Evolutionary conservation across 2,888 invertebrate genomes (phyloP).

Genomic region (Spodoptera exigua): DNA sequence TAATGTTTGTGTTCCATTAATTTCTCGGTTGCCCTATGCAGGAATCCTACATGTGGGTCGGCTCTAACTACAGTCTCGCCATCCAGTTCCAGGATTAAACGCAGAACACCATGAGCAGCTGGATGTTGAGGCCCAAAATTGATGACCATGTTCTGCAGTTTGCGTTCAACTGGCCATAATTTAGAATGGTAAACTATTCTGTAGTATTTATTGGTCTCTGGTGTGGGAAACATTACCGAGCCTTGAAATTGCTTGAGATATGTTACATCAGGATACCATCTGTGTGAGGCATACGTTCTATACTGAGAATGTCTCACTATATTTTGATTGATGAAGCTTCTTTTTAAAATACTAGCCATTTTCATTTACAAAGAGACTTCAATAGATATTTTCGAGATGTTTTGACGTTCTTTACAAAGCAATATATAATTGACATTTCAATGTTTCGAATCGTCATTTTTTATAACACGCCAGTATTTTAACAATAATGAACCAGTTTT

Average conservation of each 20-base stretch:
- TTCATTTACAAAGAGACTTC: background rate
- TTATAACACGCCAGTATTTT: background rate
- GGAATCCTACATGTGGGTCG: constrained; percentile 95
- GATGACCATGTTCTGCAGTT: constrained; percentile 91
- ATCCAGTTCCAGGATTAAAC: constrained; percentile 94
- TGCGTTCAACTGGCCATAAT: constrained; percentile 86
- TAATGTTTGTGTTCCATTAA: constrained; percentile 97
- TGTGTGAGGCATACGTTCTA: constrained; percentile 60
- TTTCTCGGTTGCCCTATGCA: constrained; percentile 97
- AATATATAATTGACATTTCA: constrained; percentile 1
- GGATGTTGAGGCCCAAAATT: constrained; percentile 98
- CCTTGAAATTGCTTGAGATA: constrained; percentile 88
- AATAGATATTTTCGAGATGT: constrained; percentile 1
- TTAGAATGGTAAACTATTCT: constrained; percentile 75
- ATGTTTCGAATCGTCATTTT: background rate
- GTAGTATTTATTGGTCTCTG: constrained; percentile 75
- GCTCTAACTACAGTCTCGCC: constrained; percentile 94
- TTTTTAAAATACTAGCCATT: constrained; percentile 40
- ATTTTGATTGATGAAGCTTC: constrained; percentile 9
- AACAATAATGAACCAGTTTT: too few species aligned
- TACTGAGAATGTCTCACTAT: constrained; percentile 53
- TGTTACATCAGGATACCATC: constrained; percentile 92
- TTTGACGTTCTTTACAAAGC: background rate
- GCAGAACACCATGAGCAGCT: constrained; percentile 96
- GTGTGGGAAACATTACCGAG: constrained; percentile 89